Conservation (phyloP, 2,888 invertebrate species). For the Caenorhabditis wallacei region DNA sequence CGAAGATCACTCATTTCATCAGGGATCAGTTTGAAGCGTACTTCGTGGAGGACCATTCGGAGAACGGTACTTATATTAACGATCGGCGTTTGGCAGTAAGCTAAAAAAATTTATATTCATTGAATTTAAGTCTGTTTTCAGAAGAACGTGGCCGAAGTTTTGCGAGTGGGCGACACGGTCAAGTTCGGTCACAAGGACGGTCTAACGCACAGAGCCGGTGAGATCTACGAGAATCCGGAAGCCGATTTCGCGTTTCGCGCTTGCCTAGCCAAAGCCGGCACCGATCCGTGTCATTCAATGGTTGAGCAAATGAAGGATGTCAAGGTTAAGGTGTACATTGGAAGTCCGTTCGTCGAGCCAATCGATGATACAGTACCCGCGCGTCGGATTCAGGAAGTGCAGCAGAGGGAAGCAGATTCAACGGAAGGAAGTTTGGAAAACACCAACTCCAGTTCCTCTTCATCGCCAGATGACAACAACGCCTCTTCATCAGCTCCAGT, state of each 20-base stretch:
- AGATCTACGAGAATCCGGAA: conserved; percentile 37
- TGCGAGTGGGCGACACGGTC: conserved; percentile 84
- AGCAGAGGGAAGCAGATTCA: conserved; percentile 47
- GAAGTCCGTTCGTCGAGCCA: neutral
- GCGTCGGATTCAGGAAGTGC: neutral
- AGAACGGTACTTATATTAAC: conserved; percentile 85
- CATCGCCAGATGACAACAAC: too few relatives aligned
- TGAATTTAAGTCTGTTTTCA: conserved; percentile 1
- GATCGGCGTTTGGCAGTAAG: conserved; percentile 72
- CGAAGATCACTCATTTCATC: conserved; percentile 82
- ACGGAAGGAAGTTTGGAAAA: neutral
- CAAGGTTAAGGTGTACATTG: neutral
- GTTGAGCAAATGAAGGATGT: neutral
- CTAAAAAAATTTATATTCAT: neutral
- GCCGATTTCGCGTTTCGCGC: conserved; percentile 38
- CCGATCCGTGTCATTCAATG: neutral
- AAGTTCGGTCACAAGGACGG: conserved; percentile 85
- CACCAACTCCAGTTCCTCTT: too few relatives aligned
- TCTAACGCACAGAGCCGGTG: conserved; percentile 83
- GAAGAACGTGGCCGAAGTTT: conserved; percentile 23
- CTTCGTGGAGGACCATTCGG: conserved; percentile 83
- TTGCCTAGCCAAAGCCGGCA: neutral
- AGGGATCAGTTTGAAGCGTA: conserved; percentile 79
- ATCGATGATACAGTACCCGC: neutral
- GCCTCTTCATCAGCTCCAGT: too few relatives aligned